Percentiles rank a stretch among this genome's conserved stretches.
These are phyloP conservation scores for Acropternis orthonyx DNA, from an alignment of 2,797 vertebrate genomes.

Conservation along the genomic window DNA sequence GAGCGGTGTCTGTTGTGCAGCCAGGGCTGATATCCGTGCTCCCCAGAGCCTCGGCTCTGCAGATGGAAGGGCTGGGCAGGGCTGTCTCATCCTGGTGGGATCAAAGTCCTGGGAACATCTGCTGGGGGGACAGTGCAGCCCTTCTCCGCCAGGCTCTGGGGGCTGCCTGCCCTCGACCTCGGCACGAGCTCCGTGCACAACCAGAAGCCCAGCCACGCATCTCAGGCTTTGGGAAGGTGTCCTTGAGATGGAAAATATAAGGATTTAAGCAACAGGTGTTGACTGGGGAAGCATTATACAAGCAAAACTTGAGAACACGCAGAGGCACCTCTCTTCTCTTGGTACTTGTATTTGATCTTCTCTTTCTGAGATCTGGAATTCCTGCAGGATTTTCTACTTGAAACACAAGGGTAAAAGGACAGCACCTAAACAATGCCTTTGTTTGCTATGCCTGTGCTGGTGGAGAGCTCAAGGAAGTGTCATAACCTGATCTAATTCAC, in stretches of 20 bases:
- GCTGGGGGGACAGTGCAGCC: background rate
- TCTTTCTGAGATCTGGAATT: background rate
- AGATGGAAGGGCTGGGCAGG: background rate
- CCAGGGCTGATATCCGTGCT: background rate
- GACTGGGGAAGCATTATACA: background rate
- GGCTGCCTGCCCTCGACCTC: background rate
- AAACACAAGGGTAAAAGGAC: background rate
- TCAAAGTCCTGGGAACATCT: constrained; percentile 33
- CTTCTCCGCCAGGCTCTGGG: background rate
- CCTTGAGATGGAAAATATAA: background rate
- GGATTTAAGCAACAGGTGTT: background rate
- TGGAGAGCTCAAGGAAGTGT: background rate
- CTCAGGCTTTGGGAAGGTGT: background rate
- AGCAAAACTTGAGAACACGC: background rate
- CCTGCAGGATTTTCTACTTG: background rate
- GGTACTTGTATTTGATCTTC: background rate
- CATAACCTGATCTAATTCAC: background rate
- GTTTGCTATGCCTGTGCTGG: background rate
- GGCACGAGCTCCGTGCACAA: background rate
- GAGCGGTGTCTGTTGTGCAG: background rate
- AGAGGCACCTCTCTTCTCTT: background rate
- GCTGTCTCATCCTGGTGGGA: background rate
- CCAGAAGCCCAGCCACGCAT: background rate
- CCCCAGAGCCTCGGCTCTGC: background rate
- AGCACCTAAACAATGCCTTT: background rate